Evolutionary conservation across 1,140 invertebrate genomes (phyloP).

Genomic region (Drosophila prosaltans): DNA sequence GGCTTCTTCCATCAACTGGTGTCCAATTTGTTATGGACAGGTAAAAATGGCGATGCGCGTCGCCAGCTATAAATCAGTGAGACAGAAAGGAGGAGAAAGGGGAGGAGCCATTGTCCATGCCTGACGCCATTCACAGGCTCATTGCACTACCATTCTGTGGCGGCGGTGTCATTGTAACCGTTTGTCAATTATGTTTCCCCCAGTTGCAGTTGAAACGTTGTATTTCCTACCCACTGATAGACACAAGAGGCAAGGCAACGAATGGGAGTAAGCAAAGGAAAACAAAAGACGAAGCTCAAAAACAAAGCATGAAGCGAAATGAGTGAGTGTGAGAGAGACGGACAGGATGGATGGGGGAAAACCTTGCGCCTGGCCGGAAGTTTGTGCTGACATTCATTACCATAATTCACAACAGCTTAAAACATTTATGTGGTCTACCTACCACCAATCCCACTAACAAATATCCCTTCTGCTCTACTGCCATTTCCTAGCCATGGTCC

Average conservation of each 20-base stretch:
- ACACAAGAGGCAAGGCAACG: not conserved
- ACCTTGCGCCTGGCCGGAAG: slow-evolving; percentile 49
- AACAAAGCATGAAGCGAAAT: slow-evolving; percentile 43
- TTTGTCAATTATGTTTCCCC: slow-evolving; percentile 75
- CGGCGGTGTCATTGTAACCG: slow-evolving; percentile 50
- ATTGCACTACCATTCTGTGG: not conserved
- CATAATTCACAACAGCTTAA: slow-evolving; percentile 81
- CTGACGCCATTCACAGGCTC: not conserved
- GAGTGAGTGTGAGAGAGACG: not conserved
- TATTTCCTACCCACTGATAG: slow-evolving; percentile 48
- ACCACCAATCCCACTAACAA: slow-evolving; percentile 29
- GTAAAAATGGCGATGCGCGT: slow-evolving; percentile 73
- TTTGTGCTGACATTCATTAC: slow-evolving; percentile 81
- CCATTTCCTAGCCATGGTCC: not conserved
- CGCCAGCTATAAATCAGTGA: slow-evolving; percentile 65
- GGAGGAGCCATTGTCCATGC: not conserved
- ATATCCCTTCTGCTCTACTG: not conserved
- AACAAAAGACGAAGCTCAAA: slow-evolving; percentile 49
- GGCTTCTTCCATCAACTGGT: slow-evolving; percentile 73
- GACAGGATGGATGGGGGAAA: not conserved
- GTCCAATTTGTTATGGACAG: slow-evolving; percentile 79
- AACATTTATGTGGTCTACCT: slow-evolving; percentile 78
- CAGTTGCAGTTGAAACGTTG: slow-evolving; percentile 59
- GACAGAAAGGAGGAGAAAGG: slow-evolving; percentile 9
- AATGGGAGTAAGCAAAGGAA: not conserved